Evolutionary conservation across 2,888 invertebrate genomes (phyloP).

Genomic region (Eurois occulta): DNA sequence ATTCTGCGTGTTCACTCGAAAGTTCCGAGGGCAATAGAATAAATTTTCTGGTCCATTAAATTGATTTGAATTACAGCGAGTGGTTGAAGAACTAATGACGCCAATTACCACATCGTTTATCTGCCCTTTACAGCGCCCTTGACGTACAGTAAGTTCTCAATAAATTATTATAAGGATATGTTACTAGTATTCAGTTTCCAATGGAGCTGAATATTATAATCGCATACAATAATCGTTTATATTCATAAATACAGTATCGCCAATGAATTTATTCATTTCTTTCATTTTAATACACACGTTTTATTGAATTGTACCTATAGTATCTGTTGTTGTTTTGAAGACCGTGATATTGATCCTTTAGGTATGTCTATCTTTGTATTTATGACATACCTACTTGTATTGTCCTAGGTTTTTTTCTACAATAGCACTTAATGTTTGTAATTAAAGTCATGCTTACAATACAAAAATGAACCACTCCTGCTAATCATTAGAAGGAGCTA

Average conservation of each 20-base stretch:
- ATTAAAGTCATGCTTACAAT: not conserved
- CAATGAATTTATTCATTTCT: conserved; percentile 28
- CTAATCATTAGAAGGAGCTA: not conserved
- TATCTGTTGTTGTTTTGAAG: conserved; percentile 12
- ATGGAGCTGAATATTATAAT: conserved; percentile 13
- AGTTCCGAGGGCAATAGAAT: conserved; percentile 75
- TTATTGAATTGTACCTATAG: conserved; percentile 3
- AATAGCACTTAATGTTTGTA: not conserved
- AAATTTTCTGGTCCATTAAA: conserved; percentile 82
- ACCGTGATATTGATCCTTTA: not conserved
- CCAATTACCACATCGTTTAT: conserved; percentile 77
- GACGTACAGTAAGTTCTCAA: conserved; percentile 11
- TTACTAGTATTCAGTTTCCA: conserved; percentile 20
- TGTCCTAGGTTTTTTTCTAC: not conserved
- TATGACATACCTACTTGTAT: not conserved
- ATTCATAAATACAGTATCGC: conserved; percentile 24
- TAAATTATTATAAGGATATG: conserved; percentile 41
- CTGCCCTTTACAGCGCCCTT: conserved; percentile 45
- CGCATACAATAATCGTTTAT: conserved; percentile 11
- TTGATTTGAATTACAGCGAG: conserved; percentile 77
- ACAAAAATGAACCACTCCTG: not conserved
- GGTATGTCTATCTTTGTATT: not conserved
- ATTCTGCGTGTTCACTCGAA: conserved; percentile 44
- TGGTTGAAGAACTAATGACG: conserved; percentile 76
- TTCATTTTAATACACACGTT: conserved; percentile 13